Evolutionary conservation across 2,113 vertebrate species (phyloP), one percentile per base, ranked within the genome.

Genomic region (Dicaeum eximium): DNA sequence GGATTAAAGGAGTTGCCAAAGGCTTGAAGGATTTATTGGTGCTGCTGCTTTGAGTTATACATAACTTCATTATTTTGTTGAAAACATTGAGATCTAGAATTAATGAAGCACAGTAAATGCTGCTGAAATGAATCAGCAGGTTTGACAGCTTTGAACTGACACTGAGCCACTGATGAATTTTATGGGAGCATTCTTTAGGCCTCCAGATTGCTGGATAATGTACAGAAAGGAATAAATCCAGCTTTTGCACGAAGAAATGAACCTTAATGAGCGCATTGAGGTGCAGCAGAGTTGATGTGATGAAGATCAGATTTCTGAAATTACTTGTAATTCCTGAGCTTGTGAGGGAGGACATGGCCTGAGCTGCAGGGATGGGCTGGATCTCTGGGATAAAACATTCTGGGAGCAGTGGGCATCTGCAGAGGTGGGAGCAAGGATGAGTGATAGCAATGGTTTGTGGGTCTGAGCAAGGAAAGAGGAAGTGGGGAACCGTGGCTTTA

Each of bases 21-120:
- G 88, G 77, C 94, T 88, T 86, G 93, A 96, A 95, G 95, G 97
- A 97, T 98, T 98, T 97, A 98, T 96, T 87, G 77, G 71, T 90
- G 85, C 90, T 93, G 91, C 73, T 60, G 57, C 95, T 96, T 95
- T 95, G 75, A 93, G 95, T 95, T 93, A 96, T 93, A 95, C 73
- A 79, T 90, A 96, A 92, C 86, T 96, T 93, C 70, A 67, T 90
- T 97, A 90, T 92, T 93, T 95, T 71, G 86, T 74, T 95, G 80
- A 95, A 96, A 95, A 89, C 37, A 4, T 6, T 65, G 90, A 71
- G 91, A 88, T 95, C 48, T 69, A 24, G 66, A 96, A 73, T 80
- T 91, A 80, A 87, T 50, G 79, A 77, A 87, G 54, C 81, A 27
- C 45, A 31, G 24, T 57, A 69, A 82, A 85, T 95, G 87, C 84